phyloP scores from a whole-genome alignment of 2,113 vertebrate genomes.

The Neopipo cinnamomea region DNA sequence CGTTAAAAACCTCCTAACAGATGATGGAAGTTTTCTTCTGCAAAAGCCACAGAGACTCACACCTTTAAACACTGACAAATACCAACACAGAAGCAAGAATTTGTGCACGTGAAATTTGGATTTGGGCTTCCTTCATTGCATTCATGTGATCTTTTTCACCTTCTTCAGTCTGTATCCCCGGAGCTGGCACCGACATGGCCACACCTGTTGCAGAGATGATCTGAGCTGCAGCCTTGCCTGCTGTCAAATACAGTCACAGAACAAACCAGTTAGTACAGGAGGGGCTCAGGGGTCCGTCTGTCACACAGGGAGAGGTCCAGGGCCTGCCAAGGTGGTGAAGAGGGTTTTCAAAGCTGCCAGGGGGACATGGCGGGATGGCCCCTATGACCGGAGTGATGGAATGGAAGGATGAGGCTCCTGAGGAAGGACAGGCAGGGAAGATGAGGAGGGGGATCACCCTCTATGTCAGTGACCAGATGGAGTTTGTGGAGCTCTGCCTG shows the following conservation, averaged over 20 bases:
- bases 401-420: background rate
- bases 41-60: background rate
- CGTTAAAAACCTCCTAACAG: background rate
- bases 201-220: conserved; percentile 93
- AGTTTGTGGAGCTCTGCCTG: background rate
- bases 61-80: background rate
- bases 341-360: background rate
- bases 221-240: conserved; percentile 85
- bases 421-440: background rate
- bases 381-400: background rate
- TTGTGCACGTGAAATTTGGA: conserved; percentile 14
- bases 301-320: background rate
- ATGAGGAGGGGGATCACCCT: background rate
- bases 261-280: background rate
- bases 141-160: conserved; percentile 13
- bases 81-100: background rate
- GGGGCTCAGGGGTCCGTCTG: background rate
- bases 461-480: background rate
- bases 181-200: conserved; percentile 84
- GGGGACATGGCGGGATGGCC: background rate
- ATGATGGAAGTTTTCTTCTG: background rate
- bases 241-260: conserved; percentile 66
- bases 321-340: background rate
- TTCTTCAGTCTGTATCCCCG: conserved; percentile 77
- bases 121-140: background rate